Base-by-base conservation (phyloP, 2,113 vertebrate species). In the Brachirus orientalis region DNA sequence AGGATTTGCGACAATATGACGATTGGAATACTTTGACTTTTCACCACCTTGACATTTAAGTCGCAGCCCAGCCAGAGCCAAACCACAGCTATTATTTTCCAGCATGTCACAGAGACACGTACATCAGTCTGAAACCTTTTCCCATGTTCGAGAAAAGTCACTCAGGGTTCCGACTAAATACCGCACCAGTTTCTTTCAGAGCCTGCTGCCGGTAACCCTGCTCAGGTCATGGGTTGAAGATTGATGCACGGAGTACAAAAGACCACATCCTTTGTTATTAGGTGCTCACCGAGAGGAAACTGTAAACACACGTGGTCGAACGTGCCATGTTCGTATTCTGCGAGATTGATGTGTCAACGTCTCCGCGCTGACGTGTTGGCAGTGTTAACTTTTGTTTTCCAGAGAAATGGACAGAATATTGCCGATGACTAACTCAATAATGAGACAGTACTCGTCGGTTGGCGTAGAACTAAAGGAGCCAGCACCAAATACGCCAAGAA, bases 321-420 rank as follows among this genome's bases (percentile, higher is more conserved):
- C 11, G 4, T 61, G 43, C 44, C 43, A 0, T 56, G 54, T 69
- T 69, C 18, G 41, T 46, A 28, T 7, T 75, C 62, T 11, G 56
- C 61, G 14, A 60, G 3, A 3, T 40, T 53, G 14, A 35, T 35
- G 70, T 86, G 67, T 80, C 47, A 81, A 58, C 43, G 67, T 61
- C 77, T 60, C 63, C 45, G 4, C 54, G 12, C 28, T 13, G 44
- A 43, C 35, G 17, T 59, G 53, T 60, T 9, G 0, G 20, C 10
- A 43, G 13, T 16, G 33, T 43, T 84, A 66, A 73, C 52, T 87
- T 87, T 85, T 83, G 85, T 71, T 86, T 90, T 90, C 79, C 69
- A 50, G n/a, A 78, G 86, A 89, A 88, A 69, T 79, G 37, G 69
- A 56, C 59, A 20, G 50, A 75, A 46, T 38, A 38, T 22, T 6